These are phyloP conservation scores for Xanthorhoe spadicearia DNA, from an alignment of 2,888 invertebrate genomes.

Conservation along the genomic window DNA sequence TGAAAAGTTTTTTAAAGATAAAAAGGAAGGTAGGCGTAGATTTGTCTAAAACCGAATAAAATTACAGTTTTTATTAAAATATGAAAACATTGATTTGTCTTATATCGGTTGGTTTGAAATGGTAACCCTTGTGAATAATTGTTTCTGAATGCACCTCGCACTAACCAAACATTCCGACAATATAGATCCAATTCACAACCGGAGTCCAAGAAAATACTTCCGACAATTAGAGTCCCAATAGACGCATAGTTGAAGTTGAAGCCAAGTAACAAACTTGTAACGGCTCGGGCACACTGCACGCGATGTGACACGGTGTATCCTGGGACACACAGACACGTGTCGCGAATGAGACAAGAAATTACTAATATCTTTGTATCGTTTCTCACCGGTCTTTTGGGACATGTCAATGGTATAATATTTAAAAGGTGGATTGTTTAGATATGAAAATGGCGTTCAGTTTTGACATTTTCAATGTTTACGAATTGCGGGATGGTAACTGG, in stretches of 20 bases:
- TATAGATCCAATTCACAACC: slow-evolving; percentile 22
- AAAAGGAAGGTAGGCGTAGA: too few species aligned
- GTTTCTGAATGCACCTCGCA: not conserved
- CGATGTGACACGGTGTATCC: slow-evolving; percentile 27
- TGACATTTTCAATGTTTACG: not conserved
- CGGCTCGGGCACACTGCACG: slow-evolving; percentile 33
- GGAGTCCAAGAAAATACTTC: slow-evolving; percentile 50
- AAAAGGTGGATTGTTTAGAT: not conserved
- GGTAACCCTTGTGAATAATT: not conserved
- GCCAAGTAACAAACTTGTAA: slow-evolving; percentile 43
- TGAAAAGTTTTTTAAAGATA: too few species aligned
- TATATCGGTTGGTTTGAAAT: not conserved
- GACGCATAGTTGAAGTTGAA: slow-evolving; percentile 45
- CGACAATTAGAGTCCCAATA: slow-evolving; percentile 55
- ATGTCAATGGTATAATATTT: not conserved
- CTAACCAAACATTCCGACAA: not conserved
- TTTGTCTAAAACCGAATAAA: too few species aligned
- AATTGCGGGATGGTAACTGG: not conserved
- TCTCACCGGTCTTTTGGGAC: slow-evolving; percentile 13
- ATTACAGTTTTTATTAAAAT: too few species aligned
- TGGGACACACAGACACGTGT: slow-evolving; percentile 27
- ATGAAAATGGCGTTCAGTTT: not conserved
- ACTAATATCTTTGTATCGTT: slow-evolving; percentile 20
- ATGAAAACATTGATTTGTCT: too few species aligned
- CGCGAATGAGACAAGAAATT: slow-evolving; percentile 14